These are phyloP conservation scores for Tipula helvola DNA, from an alignment of 2,888 invertebrate genomes.

Conservation along the genomic window DNA sequence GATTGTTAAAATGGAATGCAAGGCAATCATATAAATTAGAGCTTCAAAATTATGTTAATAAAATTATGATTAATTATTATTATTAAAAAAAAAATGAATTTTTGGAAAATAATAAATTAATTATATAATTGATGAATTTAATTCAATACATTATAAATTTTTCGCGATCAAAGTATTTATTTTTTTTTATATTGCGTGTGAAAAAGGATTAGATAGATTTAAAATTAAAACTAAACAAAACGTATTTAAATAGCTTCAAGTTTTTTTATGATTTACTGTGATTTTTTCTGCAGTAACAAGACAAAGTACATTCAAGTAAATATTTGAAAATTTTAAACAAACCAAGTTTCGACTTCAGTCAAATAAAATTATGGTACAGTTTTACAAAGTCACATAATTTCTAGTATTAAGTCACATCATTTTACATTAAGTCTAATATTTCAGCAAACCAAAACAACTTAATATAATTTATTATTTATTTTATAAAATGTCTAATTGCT, in stretches of 20 bases:
- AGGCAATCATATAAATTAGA: conserved; percentile 36
- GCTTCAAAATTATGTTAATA: conserved; percentile 23
- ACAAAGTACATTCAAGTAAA: no score
- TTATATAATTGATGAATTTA: background rate
- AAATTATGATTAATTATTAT: background rate
- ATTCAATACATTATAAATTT: background rate
- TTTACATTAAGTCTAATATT: no score
- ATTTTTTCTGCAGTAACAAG: background rate
- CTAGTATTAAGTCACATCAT: no score
- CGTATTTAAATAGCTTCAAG: background rate
- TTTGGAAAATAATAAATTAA: background rate
- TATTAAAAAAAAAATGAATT: background rate
- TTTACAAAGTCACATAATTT: no score
- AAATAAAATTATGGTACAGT: no score
- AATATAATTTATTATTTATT: no score
- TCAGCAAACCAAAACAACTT: no score
- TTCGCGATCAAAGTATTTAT: background rate
- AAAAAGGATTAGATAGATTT: conserved; percentile 6
- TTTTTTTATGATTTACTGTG: background rate
- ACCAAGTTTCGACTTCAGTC: no score
- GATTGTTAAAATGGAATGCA: conserved; percentile 31
- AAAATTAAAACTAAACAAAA: background rate
- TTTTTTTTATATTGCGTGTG: background rate
- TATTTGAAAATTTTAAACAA: no score
- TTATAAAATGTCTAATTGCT: no score